phyloP scores from a whole-genome alignment of 2,113 vertebrate species.

The Pantherophis guttatus region DNA sequence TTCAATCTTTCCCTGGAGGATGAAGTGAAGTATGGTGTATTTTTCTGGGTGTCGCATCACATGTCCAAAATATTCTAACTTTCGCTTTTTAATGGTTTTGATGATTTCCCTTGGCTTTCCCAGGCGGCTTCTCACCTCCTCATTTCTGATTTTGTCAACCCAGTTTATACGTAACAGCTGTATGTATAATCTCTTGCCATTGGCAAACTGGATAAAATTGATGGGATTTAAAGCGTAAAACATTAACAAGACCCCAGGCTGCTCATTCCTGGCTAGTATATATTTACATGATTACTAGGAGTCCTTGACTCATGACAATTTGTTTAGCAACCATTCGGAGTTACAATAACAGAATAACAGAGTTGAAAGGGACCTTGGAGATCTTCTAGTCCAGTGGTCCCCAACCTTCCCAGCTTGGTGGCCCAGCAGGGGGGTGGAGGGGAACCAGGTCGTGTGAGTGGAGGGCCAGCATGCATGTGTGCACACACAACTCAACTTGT shows the following conservation, averaged over 20 bases:
- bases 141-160: too few relatives aligned
- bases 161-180: too few relatives aligned
- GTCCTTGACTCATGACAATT: neutral
- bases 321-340: neutral
- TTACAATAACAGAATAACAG: neutral
- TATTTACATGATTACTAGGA: neutral
- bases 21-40: too few relatives aligned
- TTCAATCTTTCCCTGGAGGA: too few relatives aligned
- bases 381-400: neutral
- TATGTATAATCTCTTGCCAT: neutral
- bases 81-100: too few relatives aligned
- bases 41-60: too few relatives aligned
- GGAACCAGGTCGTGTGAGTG: neutral
- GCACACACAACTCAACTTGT: accelerated
- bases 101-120: too few relatives aligned
- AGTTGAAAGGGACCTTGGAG: neutral
- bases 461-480: neutral
- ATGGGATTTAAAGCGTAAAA: neutral
- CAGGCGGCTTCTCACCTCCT: too few relatives aligned
- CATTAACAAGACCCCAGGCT: neutral
- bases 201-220: neutral
- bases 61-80: too few relatives aligned
- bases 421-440: too few relatives aligned
- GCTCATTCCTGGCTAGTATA: neutral
- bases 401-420: neutral